phyloP scores from a whole-genome alignment of 2,888 invertebrate species.

The Nephrotoma flavescens region DNA sequence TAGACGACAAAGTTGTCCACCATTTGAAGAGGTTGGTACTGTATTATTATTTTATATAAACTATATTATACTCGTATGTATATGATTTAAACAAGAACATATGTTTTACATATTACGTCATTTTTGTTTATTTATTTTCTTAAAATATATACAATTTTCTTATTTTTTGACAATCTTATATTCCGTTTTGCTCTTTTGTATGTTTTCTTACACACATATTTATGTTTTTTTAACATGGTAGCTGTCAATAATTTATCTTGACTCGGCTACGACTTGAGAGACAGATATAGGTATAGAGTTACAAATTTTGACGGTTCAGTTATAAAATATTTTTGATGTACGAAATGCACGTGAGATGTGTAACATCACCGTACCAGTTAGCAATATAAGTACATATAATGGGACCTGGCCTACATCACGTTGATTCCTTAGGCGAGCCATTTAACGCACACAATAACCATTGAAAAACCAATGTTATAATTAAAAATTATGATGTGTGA shows the following conservation, averaged over 20 bases:
- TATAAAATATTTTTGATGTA: background rate
- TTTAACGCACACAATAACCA: background rate
- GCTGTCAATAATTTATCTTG: background rate
- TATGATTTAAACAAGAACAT: background rate
- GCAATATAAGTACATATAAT: background rate
- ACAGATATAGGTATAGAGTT: too few relatives aligned
- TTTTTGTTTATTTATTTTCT: background rate
- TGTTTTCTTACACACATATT: background rate
- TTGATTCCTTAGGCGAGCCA: background rate
- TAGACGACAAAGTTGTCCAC: conserved; percentile 69
- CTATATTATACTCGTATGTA: background rate
- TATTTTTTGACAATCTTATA: background rate
- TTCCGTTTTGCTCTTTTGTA: background rate
- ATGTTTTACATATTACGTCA: background rate
- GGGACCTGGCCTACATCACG: background rate
- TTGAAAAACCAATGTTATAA: background rate
- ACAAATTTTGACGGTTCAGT: background rate
- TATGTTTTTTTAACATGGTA: background rate
- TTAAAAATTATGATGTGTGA: background rate
- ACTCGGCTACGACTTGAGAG: too few relatives aligned
- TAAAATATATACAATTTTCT: background rate
- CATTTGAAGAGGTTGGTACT: conserved; percentile 47
- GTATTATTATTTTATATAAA: background rate
- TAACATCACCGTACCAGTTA: background rate
- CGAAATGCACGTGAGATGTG: background rate